Base-by-base conservation (phyloP, 2,888 invertebrate species). In the Heliconius hortense region DNA sequence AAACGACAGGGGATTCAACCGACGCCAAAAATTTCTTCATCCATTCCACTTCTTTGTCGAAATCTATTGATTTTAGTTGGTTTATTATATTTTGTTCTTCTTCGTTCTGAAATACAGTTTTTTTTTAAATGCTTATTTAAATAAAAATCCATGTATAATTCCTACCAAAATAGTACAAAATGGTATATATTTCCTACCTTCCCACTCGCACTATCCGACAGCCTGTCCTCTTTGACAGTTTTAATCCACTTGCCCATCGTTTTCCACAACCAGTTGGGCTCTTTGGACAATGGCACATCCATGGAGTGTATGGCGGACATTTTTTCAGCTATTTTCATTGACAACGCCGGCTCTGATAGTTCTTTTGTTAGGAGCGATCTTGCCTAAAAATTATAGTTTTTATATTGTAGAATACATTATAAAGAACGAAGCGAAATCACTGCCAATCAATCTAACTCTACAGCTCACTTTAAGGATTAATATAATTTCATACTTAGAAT, bases 211-310 rank as follows among this genome's bases (percentile, higher is more conserved):
- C 26, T 64, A 13, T 66, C 53, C 2, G 79, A 77, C 2, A 92
- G 80, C 11, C 91, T 77, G 60, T 92, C 92, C 0, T 88, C 89
- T 2, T 82, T 84, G 4, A 95, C 94, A 0, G 95, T 95, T 71
- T 94, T 94, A 78, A 96, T 86, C 97, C 97, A 98, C 85, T 97
- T 96, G 39, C 95, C 95, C 94, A 98, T 96, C 4, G 97, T 98
- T 83, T 98, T 97, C 97, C 98, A 98, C 0, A 99, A 90, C 98
- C 99, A 99, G 75, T 96, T 96, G 0, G 99, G 99, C 83, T 98
- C 98, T 90, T 99, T 99, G 82, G 97, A 97, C 80, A 99, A 96
- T 0, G 99, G 99, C 80, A 99, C 98, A 88, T 98, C 97, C 94
- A 99, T 96, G 26, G 95, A 95, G 86, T 99, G 99, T 77, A 99